A percentile compares a stretch with the other conserved stretches of the same genome.
Conservation (phyloP, 2,797 vertebrate genomes). For the Acanthis flammea region DNA sequence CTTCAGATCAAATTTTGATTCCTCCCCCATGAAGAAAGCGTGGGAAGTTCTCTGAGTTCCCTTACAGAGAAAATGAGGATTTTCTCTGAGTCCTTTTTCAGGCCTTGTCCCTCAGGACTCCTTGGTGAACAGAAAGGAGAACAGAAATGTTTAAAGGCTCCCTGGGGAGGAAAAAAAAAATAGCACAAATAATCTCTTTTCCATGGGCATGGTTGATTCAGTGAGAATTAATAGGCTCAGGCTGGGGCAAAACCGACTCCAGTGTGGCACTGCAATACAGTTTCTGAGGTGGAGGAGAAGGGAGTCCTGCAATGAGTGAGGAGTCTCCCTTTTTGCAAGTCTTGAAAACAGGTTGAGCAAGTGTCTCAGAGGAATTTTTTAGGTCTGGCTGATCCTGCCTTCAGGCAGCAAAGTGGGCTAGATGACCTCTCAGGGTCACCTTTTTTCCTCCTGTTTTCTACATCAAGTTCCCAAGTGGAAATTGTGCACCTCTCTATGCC, state of each 20-base stretch:
- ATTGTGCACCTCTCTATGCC: not conserved
- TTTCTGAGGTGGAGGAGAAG: not conserved
- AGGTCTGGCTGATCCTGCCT: conserved; percentile 40
- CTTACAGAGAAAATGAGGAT: not conserved
- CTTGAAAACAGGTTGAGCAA: conserved; percentile 21
- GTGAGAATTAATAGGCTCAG: not conserved
- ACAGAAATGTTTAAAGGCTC: not conserved
- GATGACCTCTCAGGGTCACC: not conserved
- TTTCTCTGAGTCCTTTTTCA: not conserved
- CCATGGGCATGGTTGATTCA: not conserved
- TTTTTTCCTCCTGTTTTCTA: not conserved
- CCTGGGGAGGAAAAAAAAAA: not conserved
- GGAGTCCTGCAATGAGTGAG: not conserved
- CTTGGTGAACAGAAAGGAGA: not conserved
- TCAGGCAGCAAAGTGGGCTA: not conserved
- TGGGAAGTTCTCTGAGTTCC: not conserved
- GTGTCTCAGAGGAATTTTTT: conserved; percentile 44
- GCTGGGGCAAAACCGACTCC: not conserved
- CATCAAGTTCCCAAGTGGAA: not conserved
- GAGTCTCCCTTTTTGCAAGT: not conserved
- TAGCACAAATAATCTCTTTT: not conserved
- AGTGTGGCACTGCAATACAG: not conserved
- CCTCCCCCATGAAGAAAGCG: not conserved
- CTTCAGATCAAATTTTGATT: not conserved
- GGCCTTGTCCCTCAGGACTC: not conserved